Conservation (phyloP, 2,113 vertebrate genomes). For the Malaclemys terrapin region DNA sequence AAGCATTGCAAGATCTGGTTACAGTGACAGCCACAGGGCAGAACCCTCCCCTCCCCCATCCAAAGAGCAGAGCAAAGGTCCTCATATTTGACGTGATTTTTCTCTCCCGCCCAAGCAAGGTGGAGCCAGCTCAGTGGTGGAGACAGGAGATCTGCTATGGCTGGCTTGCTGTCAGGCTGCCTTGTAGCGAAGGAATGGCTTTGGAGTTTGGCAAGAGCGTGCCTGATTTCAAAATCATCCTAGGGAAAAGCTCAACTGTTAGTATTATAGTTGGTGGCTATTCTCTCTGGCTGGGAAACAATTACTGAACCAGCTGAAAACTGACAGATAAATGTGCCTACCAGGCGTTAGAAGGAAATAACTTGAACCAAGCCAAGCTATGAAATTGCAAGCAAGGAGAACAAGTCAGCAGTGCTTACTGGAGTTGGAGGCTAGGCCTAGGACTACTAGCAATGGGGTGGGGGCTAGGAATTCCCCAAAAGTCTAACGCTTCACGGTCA, state of each 20-base stretch:
- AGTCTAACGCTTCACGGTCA: neutral
- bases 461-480: neutral
- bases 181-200: neutral
- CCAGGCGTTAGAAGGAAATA: conserved; percentile 5
- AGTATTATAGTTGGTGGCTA: neutral
- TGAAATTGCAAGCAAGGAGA: neutral
- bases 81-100: neutral
- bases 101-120: neutral
- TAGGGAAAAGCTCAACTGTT: neutral
- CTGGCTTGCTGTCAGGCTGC: neutral
- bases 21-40: neutral
- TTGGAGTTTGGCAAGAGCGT: neutral
- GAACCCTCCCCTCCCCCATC: neutral
- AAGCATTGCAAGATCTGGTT: neutral
- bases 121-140: neutral
- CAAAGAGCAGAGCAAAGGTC: neutral
- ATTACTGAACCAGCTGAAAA: conserved; percentile 28
- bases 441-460: neutral
- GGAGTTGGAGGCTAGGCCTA: neutral
- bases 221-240: conserved; percentile 19
- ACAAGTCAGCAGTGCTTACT: neutral
- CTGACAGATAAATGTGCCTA: neutral
- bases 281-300: neutral
- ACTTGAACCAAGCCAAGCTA: neutral
- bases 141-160: neutral